Conservation (phyloP, 2,888 invertebrate genomes). For the Eristalis tenax region DNA sequence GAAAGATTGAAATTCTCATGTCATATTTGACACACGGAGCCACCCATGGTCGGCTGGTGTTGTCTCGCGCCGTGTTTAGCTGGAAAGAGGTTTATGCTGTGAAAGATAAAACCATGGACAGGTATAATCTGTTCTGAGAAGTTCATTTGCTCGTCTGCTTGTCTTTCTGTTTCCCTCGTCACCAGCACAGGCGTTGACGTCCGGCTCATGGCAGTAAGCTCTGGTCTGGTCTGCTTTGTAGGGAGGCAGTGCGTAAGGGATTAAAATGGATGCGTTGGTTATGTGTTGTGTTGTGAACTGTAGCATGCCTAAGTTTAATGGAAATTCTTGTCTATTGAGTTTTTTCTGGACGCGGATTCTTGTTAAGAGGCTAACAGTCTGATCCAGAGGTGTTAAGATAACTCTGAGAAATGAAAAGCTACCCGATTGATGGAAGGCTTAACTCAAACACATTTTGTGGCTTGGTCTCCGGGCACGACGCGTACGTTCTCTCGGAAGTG, state of each 20-base stretch:
- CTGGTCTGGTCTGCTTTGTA: not conserved
- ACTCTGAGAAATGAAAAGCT: too few relatives aligned
- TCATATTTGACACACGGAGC: not conserved
- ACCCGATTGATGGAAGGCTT: too few relatives aligned
- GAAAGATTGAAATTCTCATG: not conserved
- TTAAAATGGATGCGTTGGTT: not conserved
- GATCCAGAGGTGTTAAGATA: too few relatives aligned
- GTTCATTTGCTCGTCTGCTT: constrained; percentile 42
- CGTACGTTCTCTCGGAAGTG: too few relatives aligned
- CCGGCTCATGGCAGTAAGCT: constrained; percentile 25
- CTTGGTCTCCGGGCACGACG: too few relatives aligned
- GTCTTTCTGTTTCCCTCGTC: not conserved
- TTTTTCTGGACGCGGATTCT: too few relatives aligned
- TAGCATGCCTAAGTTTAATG: not conserved
- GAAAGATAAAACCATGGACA: constrained; percentile 33
- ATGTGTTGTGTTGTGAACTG: not conserved
- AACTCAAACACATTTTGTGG: too few relatives aligned
- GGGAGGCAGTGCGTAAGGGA: not conserved
- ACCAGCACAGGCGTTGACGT: not conserved
- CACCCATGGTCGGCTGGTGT: constrained; percentile 7
- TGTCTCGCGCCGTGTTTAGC: constrained; percentile 4
- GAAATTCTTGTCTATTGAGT: not conserved
- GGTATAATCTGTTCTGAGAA: constrained; percentile 40
- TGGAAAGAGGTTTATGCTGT: constrained; percentile 37
- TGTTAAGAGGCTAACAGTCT: too few relatives aligned